Evolutionary conservation across 2,113 vertebrate species (phyloP), one percentile per base, ranked within the genome.

Genomic region (Sander vitreus): DNA sequence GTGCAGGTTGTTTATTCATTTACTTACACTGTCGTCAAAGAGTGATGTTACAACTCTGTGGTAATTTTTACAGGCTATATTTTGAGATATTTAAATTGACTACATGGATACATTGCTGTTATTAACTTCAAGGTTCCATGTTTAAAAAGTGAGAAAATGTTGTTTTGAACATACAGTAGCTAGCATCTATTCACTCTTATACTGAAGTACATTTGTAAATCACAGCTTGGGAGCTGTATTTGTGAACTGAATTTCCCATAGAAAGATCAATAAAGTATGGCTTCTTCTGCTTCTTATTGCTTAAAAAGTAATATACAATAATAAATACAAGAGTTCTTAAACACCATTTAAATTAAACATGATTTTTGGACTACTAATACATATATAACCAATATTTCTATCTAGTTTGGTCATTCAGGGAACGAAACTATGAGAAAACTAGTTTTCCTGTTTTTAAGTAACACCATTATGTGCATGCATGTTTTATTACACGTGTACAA

Each of bases 401-500:
- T n/a, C 12, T 15, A 53, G 30, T 53, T 72, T 64, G 16, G 51
- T 65, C 50, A 39, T 33, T 36, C 16, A 13, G 23, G 5, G 4
- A 30, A 67, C 5, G n/a, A 64, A 53, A 19, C 18, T 3, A 21
- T 47, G 3, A 11, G 6, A 39, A 60, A 81, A 36, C n/a, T 36
- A 48, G 10, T 75, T 73, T 25, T 12, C 6, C 16, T 12, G 36
- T 77, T 54, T 21, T 10, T 6, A 55, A 69, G n/a, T 54, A 15
- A 78, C 21, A 62, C 48, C 39, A 48, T 43, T 66, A 47, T 23
- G 68, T 48, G 62, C 51, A 43, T 5, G 59, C 25, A 4, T 85
- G 70, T 80, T 83, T 69, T 59, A 55, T 53, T 23, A 43, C 70
- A 85, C 67, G 53, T 83, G 81, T 59, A 43, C 45, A 74, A 82